Conservation (phyloP, 2,888 invertebrate genomes). For the Scelioninae gen. 1 region DNA sequence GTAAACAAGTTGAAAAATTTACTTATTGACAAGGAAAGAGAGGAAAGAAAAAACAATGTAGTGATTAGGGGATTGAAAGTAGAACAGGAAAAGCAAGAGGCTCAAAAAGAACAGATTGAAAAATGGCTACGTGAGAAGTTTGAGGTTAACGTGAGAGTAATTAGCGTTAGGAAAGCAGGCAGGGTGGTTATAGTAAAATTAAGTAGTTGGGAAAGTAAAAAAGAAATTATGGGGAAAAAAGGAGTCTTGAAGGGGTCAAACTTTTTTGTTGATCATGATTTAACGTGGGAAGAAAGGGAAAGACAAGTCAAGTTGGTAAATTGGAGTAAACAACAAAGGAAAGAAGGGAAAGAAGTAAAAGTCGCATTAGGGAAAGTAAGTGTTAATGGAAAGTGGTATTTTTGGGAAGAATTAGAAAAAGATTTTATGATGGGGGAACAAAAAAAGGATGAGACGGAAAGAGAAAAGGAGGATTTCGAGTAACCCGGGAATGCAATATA, state of each 20-base stretch:
- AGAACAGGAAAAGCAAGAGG: background rate
- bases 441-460: too few species aligned
- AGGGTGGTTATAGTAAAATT: slow-evolving; percentile 5
- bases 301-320: slow-evolving; percentile 1
- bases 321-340: slow-evolving; percentile 16
- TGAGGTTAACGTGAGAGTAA: background rate
- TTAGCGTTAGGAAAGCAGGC: background rate
- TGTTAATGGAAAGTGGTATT: slow-evolving; percentile 3
- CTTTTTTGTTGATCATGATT: slow-evolving; percentile 13
- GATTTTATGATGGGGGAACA: background rate
- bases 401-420: slow-evolving; percentile 5
- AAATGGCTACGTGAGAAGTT: background rate
- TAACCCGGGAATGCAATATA: too few species aligned
- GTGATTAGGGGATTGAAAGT: slow-evolving; percentile 3
- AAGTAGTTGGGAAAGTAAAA: background rate
- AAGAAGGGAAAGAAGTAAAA: background rate
- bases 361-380: background rate
- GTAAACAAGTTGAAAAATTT: slow-evolving; percentile 4
- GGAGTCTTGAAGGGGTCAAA: background rate
- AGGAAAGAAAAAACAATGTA: slow-evolving; percentile 17
- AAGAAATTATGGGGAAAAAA: slow-evolving; percentile 3
- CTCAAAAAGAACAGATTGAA: background rate
- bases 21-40: slow-evolving; percentile 1
- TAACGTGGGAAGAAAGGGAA: slow-evolving; percentile 12
- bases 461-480: too few species aligned